Percentiles rank a stretch among this genome's conserved stretches.
Conservation (phyloP, 2,113 vertebrate species). For the Labeo catla region DNA sequence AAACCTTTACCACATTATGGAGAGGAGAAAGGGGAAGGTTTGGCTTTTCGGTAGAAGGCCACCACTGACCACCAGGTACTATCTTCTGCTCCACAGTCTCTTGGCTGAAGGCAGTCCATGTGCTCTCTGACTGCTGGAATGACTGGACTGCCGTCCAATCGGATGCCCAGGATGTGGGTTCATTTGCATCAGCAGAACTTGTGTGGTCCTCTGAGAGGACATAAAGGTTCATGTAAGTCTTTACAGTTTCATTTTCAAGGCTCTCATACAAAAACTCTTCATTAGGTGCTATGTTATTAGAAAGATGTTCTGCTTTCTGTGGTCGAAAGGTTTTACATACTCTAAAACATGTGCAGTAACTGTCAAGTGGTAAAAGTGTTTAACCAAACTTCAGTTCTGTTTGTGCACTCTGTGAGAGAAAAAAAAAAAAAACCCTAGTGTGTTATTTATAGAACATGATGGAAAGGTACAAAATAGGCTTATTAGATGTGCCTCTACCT, state of each 20-base stretch:
- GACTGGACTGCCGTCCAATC: constrained; percentile 57
- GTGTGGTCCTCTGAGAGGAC: constrained; percentile 54
- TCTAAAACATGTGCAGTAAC: background rate
- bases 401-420: background rate
- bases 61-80: constrained; percentile 67
- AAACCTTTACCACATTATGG: constrained; percentile 65
- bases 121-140: constrained; percentile 61
- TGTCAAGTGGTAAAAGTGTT: background rate
- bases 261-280: background rate
- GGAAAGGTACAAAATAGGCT: background rate
- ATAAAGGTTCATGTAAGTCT: constrained; percentile 4
- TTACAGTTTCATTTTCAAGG: background rate
- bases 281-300: background rate
- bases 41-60: constrained; percentile 66
- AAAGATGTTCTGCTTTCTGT: constrained; percentile 18
- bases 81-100: constrained; percentile 49
- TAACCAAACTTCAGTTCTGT: background rate
- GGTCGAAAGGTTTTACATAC: background rate
- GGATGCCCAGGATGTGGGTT: constrained; percentile 54
- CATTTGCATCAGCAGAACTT: constrained; percentile 44
- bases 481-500: background rate
- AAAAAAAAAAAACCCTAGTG: background rate
- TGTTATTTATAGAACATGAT: background rate
- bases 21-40: constrained; percentile 42
- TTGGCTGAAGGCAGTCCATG: constrained; percentile 73